Evolutionary conservation across 2,888 invertebrate genomes (phyloP).

Genomic region (Patella depressa): DNA sequence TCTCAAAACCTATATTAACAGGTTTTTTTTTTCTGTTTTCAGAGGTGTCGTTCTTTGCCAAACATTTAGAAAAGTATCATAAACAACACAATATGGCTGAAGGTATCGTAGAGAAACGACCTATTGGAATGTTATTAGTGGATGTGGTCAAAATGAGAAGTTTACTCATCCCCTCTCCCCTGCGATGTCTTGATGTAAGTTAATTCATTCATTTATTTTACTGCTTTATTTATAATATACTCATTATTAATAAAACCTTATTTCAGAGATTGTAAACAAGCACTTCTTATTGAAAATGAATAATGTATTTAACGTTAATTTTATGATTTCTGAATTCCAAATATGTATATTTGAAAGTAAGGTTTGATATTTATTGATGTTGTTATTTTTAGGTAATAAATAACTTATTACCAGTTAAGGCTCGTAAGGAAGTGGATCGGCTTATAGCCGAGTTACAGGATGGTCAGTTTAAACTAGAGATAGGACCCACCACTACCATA

Average conservation of each 20-base stretch:
- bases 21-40: slow-evolving; percentile 14
- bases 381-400: slow-evolving; percentile 59
- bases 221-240: too few relatives aligned
- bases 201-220: not conserved
- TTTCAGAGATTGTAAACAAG: too few relatives aligned
- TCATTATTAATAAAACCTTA: too few relatives aligned
- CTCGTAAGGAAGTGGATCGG: slow-evolving; percentile 67
- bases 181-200: slow-evolving; percentile 77
- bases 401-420: slow-evolving; percentile 66
- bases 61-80: slow-evolving; percentile 80
- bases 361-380: not conserved
- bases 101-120: slow-evolving; percentile 78
- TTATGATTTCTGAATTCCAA: too few relatives aligned
- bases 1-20: too few relatives aligned
- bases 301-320: too few relatives aligned
- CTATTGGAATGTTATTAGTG: slow-evolving; percentile 82
- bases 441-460: slow-evolving; percentile 77
- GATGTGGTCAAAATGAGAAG: slow-evolving; percentile 82
- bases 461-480: slow-evolving; percentile 78
- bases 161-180: slow-evolving; percentile 81
- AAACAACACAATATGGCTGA: slow-evolving; percentile 80
- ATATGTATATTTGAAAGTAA: too few relatives aligned
- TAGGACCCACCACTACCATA: slow-evolving; percentile 80
- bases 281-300: too few relatives aligned
- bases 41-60: slow-evolving; percentile 78